Percentiles rank a stretch among this genome's conserved stretches.
Evolutionary conservation across 2,888 invertebrate genomes (phyloP).

Genomic region (Eueremaeus valkanovi): DNA sequence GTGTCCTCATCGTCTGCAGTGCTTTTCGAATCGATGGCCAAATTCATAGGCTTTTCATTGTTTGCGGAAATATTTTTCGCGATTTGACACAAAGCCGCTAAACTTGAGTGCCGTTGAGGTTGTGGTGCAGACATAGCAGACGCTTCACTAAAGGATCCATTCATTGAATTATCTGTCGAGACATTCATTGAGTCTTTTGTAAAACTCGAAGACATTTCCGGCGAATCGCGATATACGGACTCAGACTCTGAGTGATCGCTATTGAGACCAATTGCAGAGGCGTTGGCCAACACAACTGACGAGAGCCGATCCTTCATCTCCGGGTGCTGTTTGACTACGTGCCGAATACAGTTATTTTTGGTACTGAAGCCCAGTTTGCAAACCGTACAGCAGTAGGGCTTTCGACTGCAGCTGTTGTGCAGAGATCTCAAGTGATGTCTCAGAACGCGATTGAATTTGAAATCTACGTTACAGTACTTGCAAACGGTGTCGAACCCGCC

Average conservation of each 20-base stretch:
- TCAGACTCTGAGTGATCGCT: conserved; percentile 38
- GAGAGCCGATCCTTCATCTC: conserved; percentile 48
- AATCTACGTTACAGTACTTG: conserved; percentile 54
- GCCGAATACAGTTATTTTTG: conserved; percentile 53
- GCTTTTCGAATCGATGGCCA: not conserved
- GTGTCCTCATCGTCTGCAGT: conserved; percentile 55
- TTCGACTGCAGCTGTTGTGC: conserved; percentile 51
- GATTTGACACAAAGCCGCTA: conserved; percentile 40
- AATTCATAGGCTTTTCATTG: conserved; percentile 5
- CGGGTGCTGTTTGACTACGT: conserved; percentile 53
- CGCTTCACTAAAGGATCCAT: not conserved
- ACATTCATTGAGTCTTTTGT: conserved; percentile 5
- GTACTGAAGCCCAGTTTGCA: conserved; percentile 54
- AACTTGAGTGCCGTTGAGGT: conserved; percentile 32
- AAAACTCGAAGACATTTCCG: not conserved
- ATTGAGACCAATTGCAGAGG: not conserved
- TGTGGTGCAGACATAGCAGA: not conserved
- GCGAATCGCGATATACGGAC: conserved; percentile 20
- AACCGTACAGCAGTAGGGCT: conserved; percentile 52
- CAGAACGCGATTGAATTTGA: conserved; percentile 53
- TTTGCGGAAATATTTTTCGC: conserved; percentile 2
- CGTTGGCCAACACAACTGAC: conserved; percentile 14
- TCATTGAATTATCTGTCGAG: conserved; percentile 23
- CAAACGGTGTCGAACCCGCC: conserved; percentile 53
- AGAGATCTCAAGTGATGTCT: conserved; percentile 53